Evolutionary conservation across 2,113 vertebrate species (phyloP).

Genomic region (Tupaia chinensis): DNA sequence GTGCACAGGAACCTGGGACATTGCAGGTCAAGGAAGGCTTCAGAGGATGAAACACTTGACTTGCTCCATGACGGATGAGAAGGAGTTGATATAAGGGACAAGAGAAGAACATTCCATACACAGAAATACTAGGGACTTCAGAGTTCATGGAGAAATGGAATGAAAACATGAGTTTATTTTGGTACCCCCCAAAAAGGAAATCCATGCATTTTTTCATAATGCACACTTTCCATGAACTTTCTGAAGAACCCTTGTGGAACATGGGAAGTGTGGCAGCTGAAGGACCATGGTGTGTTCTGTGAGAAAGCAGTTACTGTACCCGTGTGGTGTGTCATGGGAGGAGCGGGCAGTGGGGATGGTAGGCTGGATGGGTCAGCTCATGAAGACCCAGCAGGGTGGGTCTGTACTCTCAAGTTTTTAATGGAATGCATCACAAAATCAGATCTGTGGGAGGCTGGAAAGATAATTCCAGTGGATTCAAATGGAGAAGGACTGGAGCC

Average conservation of each 20-base stretch:
- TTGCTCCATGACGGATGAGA: not conserved
- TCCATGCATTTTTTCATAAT: too few species aligned
- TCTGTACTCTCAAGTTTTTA: not conserved
- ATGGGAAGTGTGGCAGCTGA: not conserved
- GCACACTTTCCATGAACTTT: too few species aligned
- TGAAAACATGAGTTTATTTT: too few species aligned
- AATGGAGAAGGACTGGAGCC: not conserved
- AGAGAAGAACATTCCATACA: not conserved
- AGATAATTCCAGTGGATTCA: not conserved
- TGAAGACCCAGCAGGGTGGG: not conserved
- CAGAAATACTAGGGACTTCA: not conserved
- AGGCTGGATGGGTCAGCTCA: not conserved
- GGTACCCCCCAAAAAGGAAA: too few species aligned
- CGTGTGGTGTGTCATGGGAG: not conserved
- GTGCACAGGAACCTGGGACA: not conserved
- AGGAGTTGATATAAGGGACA: not conserved
- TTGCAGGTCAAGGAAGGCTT: not conserved
- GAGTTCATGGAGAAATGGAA: too few species aligned
- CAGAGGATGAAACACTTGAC: not conserved
- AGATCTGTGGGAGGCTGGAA: not conserved
- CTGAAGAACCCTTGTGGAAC: not conserved
- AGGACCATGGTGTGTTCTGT: not conserved
- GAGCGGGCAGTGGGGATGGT: not conserved
- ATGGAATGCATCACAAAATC: conserved; percentile 10
- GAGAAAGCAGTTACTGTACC: not conserved